phyloP scores from a whole-genome alignment of 2,113 vertebrate genomes.

The Cercopithecus mona region DNA sequence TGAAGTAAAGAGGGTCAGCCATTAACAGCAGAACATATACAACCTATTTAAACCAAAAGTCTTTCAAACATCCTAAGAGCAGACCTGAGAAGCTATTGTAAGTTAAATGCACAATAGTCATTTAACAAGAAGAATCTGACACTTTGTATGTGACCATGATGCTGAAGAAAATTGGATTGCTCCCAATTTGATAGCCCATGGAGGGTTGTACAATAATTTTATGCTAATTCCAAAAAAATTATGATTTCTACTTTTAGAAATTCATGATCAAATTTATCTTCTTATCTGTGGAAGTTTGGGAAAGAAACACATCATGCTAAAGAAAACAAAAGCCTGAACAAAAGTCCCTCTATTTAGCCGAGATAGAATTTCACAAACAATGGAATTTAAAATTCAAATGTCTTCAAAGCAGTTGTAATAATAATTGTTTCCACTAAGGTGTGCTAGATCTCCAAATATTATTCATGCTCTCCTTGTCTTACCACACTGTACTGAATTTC shows the following conservation, averaged over 20 bases:
- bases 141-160: not conserved
- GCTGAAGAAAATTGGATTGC: not conserved
- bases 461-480: conserved; percentile 33
- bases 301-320: not conserved
- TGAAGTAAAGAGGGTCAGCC: not conserved
- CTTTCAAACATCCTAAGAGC: not conserved
- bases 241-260: conserved; percentile 21
- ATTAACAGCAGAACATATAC: not conserved
- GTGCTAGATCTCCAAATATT: conserved; percentile 79
- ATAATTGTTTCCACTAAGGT: conserved; percentile 76
- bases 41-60: not conserved
- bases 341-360: conserved; percentile 11
- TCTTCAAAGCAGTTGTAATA: conserved; percentile 60
- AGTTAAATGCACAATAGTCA: not conserved
- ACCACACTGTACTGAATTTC: not conserved
- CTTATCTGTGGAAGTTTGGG: not conserved
- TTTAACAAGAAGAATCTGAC: conserved; percentile 12
- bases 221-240: conserved; percentile 1
- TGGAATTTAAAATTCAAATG: conserved; percentile 58
- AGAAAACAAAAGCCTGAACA: not conserved
- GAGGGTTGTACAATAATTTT: not conserved
- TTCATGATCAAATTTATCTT: not conserved
- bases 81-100: not conserved
- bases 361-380: conserved; percentile 62
- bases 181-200: not conserved